Conservation (phyloP, 2,797 vertebrate genomes). For the Kryptopterus vitreolus region DNA sequence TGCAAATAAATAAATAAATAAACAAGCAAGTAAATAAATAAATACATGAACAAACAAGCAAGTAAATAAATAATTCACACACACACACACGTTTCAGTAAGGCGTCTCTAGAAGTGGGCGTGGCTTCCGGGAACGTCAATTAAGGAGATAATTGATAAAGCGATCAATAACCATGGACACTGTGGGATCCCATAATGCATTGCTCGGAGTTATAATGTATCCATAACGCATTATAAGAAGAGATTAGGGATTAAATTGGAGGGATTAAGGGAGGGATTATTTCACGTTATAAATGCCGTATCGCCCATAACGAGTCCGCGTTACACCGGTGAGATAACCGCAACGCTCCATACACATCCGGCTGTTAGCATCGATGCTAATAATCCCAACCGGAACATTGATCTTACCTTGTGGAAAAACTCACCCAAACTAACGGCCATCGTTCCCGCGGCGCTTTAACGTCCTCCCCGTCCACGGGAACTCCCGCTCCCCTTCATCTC, state of each 20-base stretch:
- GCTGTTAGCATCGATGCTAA: background rate
- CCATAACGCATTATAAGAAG: background rate
- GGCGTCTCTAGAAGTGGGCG: background rate
- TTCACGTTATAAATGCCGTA: background rate
- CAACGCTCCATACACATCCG: background rate
- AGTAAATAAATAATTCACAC: no score
- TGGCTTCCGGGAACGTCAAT: background rate
- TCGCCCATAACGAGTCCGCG: background rate
- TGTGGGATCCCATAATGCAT: background rate
- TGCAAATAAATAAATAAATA: background rate
- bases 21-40: background rate
- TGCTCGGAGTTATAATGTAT: background rate
- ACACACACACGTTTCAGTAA: no score
- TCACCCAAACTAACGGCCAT: conserved; percentile 37
- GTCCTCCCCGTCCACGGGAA: background rate
- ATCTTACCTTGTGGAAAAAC: conserved; percentile 46
- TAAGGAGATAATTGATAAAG: background rate
- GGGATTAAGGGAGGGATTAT: no score
- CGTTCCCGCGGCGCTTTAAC: background rate
- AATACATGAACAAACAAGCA: no score
- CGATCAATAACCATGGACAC: no score
- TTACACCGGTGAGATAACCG: background rate
- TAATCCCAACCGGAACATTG: background rate
- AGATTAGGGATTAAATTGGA: background rate
- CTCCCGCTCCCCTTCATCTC: background rate